Percentiles rank a stretch among this genome's conserved stretches.
These are phyloP conservation scores for Heterocephalus glaber DNA, from an alignment of 2,113 vertebrate species.

Conservation along the genomic window DNA sequence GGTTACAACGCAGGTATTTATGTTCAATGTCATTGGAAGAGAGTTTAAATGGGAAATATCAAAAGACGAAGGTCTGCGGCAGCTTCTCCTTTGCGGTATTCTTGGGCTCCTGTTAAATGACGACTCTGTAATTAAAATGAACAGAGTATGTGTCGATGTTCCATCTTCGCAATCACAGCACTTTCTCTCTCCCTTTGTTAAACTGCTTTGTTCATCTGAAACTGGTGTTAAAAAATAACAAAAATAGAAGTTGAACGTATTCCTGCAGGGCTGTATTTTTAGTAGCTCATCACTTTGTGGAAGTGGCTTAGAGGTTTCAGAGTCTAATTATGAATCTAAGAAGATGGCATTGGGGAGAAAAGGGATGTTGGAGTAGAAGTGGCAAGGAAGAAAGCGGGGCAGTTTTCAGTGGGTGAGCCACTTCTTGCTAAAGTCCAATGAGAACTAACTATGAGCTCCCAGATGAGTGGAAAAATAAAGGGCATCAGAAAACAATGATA, in stretches of 20 bases:
- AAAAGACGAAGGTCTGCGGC: constrained; percentile 69
- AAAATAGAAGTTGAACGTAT: constrained; percentile 87
- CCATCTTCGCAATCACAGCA: constrained; percentile 81
- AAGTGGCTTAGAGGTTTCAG: constrained; percentile 83
- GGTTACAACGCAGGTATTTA: constrained; percentile 50
- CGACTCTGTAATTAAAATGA: constrained; percentile 87
- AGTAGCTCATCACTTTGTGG: constrained; percentile 85
- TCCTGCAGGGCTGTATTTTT: constrained; percentile 88
- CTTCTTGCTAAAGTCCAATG: constrained; percentile 25
- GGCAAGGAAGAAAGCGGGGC: background rate
- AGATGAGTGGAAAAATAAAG: background rate
- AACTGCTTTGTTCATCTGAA: constrained; percentile 86
- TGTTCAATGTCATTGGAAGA: constrained; percentile 54
- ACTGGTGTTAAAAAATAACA: constrained; percentile 82
- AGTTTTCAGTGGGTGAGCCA: constrained; percentile 25
- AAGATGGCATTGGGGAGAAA: constrained; percentile 69
- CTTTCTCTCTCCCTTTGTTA: constrained; percentile 83
- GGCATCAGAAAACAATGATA: background rate
- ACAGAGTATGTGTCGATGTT: constrained; percentile 80
- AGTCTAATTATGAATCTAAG: constrained; percentile 84
- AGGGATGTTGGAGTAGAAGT: constrained; percentile 63
- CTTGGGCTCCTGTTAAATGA: constrained; percentile 80
- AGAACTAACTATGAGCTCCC: background rate
- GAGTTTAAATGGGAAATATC: constrained; percentile 68
- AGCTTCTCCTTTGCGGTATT: constrained; percentile 65